Conservation (phyloP, 2,797 vertebrate species). For the Leuciscus waleckii region DNA sequence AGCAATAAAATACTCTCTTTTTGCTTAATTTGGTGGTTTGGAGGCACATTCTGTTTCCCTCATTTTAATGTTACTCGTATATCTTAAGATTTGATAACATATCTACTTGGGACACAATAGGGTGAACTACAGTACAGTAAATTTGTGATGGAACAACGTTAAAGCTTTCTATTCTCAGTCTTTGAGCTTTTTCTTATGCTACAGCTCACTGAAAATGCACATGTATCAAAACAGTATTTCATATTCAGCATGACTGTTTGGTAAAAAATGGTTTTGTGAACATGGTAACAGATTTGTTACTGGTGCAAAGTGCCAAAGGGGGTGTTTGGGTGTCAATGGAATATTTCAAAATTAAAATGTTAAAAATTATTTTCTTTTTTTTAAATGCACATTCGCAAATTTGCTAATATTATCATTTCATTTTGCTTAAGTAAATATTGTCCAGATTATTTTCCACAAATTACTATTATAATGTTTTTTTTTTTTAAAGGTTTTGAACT, state of each 20-base stretch:
- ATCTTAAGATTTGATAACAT: neutral
- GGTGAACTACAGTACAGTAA: neutral
- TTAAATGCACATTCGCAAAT: no score
- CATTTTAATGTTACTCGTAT: neutral
- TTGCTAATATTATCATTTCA: no score
- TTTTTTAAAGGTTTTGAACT: no score
- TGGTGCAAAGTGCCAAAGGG: neutral
- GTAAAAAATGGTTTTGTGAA: neutral
- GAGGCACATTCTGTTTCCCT: neutral
- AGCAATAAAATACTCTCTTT: conserved; percentile 6
- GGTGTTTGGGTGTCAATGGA: neutral
- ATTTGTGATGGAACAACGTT: neutral
- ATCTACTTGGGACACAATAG: neutral
- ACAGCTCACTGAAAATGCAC: neutral
- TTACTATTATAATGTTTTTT: neutral
- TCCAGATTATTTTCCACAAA: neutral
- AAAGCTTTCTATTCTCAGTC: neutral
- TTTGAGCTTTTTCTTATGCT: neutral
- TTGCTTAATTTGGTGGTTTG: conserved; percentile 5
- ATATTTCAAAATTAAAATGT: no score
- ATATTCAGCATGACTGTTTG: neutral
- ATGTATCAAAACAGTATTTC: neutral
- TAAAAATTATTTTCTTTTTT: no score
- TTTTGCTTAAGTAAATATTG: neutral
- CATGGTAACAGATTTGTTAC: neutral